These are phyloP conservation scores for Euplagia quadripunctaria DNA, from an alignment of 2,888 invertebrate genomes.

Conservation along the genomic window DNA sequence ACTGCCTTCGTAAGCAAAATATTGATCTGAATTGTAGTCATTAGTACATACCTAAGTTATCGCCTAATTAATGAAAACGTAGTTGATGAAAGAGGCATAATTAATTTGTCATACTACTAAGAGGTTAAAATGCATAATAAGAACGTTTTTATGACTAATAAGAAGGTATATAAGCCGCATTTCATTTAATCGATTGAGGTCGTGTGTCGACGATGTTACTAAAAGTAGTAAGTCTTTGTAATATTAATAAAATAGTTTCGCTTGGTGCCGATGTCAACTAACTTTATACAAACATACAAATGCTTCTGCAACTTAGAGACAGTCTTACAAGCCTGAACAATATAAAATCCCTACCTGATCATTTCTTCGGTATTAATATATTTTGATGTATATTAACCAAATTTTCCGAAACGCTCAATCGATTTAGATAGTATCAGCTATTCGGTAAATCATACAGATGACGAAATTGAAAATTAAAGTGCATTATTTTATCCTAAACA, in stretches of 20 bases:
- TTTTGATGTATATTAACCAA: no score
- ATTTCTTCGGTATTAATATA: no score
- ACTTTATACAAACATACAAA: no score
- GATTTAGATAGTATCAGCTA: no score
- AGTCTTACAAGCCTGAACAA: no score
- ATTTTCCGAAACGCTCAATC: no score
- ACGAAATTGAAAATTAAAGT: no score
- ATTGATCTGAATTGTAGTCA: constrained; percentile 3
- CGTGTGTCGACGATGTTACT: constrained; percentile 43
- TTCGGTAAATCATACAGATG: no score
- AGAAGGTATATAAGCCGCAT: constrained; percentile 39
- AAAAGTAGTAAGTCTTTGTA: constrained; percentile 42
- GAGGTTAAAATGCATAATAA: constrained; percentile 26
- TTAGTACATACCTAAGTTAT: constrained; percentile 15
- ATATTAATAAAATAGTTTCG: neutral
- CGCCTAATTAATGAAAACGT: constrained; percentile 35
- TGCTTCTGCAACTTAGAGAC: no score
- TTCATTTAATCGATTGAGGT: constrained; percentile 23
- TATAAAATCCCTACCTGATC: no score
- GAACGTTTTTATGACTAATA: constrained; percentile 20
- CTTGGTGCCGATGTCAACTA: no score
- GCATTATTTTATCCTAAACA: no score
- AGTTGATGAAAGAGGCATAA: constrained; percentile 41
- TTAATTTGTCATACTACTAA: constrained; percentile 36
- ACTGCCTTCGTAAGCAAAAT: neutral